A percentile compares a stretch with the other conserved stretches of the same genome.
phyloP scores from a whole-genome alignment of 2,888 invertebrate species.

The Brassicogethes aeneus region DNA sequence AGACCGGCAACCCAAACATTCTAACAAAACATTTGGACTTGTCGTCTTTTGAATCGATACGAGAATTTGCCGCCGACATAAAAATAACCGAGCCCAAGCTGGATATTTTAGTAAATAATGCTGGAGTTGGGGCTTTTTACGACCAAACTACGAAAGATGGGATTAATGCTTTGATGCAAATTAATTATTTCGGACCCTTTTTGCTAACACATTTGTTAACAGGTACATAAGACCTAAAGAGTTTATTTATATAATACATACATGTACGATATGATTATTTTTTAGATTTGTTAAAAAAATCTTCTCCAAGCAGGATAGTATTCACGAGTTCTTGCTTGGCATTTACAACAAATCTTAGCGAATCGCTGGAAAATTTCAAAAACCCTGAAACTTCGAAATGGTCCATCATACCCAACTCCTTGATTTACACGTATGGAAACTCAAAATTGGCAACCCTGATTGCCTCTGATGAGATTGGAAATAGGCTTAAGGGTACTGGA shows the following conservation, averaged over 20 bases:
- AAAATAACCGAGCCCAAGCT: slow-evolving; percentile 45
- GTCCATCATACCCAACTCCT: background rate
- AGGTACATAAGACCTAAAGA: slow-evolving; percentile 26
- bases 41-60: slow-evolving; percentile 46
- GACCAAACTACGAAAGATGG: slow-evolving; percentile 45
- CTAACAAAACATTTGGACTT: slow-evolving; percentile 44
- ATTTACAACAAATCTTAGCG: slow-evolving; percentile 2
- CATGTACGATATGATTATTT: background rate
- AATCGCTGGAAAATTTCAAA: slow-evolving; percentile 2
- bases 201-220: slow-evolving; percentile 56
- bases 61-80: slow-evolving; percentile 52
- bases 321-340: slow-evolving; percentile 13
- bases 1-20: slow-evolving; percentile 32
- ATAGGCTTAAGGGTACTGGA: slow-evolving; percentile 12
- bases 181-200: slow-evolving; percentile 63
- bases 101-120: slow-evolving; percentile 57
- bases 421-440: slow-evolving; percentile 8
- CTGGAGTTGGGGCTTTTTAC: slow-evolving; percentile 49
- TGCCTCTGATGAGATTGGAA: slow-evolving; percentile 13
- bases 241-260: slow-evolving; percentile 1
- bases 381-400: background rate
- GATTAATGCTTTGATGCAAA: slow-evolving; percentile 53
- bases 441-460: slow-evolving; percentile 13
- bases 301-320: slow-evolving; percentile 13
- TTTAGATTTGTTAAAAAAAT: slow-evolving; percentile 16